Base-by-base conservation (phyloP, 2,888 invertebrate genomes). In the Drosophila maculinotata region DNA sequence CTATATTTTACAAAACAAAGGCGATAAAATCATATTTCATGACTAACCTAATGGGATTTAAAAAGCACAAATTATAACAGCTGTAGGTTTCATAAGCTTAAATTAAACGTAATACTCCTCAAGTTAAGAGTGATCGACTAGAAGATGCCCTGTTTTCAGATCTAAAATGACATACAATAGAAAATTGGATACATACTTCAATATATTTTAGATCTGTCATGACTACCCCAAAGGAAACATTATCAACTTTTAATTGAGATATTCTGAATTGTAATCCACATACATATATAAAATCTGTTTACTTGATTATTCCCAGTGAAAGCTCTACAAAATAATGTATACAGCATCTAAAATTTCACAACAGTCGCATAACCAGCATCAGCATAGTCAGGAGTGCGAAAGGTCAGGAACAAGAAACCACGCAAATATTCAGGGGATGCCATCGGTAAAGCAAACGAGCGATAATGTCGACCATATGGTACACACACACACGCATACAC, bases 391-490 rank as follows among this genome's bases (percentile, higher is more conserved):
- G 17, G 9, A 73, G 54, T 71, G 75, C 52, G 63, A 53, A 75
- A 71, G 75, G 70, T 69, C 76, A 57, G 54, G 51, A 51, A 53
- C 73, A 47, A 48, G 23, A 39, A 41, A 31, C 28, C 26, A 14
- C 7, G 23, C 26, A 49, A 39, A 52, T 51, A 41, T 68, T 70
- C 42, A 36, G 51, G 51, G 54, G 76, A 38, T 71, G 72, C 48
- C 45, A 42, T 35, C 44, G 15, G 35, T 38, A 48, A 41, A 54
- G 33, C 25, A n/a, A 58, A 58, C 58, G 49, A 69, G 31, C 33
- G 42, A 48, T 48, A 76, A 58, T 77, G 59, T 59, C 66, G 54
- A 53, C 52, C 84, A 79, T 86, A 79, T 86, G 87, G 70, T 41
- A 47, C 39, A 52, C 25, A 41, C 28, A 49, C 33, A 56, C 20